Conservation (phyloP, 2,888 invertebrate genomes). For the Listrodromus nycthemerus region DNA sequence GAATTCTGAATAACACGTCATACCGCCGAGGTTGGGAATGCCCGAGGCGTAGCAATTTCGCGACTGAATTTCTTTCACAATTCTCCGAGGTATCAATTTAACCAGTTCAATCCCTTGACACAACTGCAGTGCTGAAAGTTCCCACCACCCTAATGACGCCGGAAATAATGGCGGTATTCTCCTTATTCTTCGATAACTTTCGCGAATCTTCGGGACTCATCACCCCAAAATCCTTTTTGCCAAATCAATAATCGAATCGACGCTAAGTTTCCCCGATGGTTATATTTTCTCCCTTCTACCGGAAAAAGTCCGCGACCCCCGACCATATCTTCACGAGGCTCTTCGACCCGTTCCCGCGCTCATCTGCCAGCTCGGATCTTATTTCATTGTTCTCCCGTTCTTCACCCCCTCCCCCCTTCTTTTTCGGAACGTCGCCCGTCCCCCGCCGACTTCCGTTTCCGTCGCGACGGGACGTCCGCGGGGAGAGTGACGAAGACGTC, state of each 20-base stretch:
- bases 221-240: background rate
- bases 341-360: slow-evolving; percentile 33
- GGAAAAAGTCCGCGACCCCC: slow-evolving; percentile 25
- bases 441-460: slow-evolving; percentile 61
- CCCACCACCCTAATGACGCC: background rate
- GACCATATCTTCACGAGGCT: slow-evolving; percentile 25
- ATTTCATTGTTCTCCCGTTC: slow-evolving; percentile 66
- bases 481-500: slow-evolving; percentile 65
- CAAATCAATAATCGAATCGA: slow-evolving; percentile 46
- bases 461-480: slow-evolving; percentile 40
- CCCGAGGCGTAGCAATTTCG: background rate
- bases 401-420: slow-evolving; percentile 25
- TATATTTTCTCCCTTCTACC: slow-evolving; percentile 40
- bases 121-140: background rate
- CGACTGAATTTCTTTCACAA: background rate
- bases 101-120: background rate
- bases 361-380: slow-evolving; percentile 37
- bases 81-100: background rate
- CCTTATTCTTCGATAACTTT: slow-evolving; percentile 27
- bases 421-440: slow-evolving; percentile 39
- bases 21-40: background rate
- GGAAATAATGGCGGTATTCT: background rate
- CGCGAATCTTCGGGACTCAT: background rate
- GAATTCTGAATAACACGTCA: background rate
- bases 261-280: slow-evolving; percentile 34